Evolutionary conservation across 64 coral and sea anemone species (phyloP).

Genomic region (Pachyseris speciosa): DNA sequence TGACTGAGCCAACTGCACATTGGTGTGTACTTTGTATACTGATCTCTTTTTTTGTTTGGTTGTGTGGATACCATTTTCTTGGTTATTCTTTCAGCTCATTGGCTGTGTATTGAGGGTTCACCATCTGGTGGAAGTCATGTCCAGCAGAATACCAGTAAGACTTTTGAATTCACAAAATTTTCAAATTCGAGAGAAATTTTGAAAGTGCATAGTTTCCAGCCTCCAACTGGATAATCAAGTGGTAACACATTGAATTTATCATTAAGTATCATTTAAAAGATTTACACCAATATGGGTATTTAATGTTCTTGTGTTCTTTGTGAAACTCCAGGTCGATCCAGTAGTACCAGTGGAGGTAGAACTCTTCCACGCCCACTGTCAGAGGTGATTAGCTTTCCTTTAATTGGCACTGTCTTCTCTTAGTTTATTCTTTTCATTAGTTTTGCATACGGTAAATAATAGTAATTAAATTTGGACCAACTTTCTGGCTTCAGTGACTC

Average conservation of each 20-base stretch:
- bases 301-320: neutral
- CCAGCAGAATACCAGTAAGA: neutral
- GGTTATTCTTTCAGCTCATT: constrained; percentile 58
- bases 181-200: neutral
- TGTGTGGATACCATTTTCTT: neutral
- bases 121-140: constrained; percentile 19
- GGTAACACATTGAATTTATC: too few species aligned
- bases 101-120: constrained; percentile 79
- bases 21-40: neutral
- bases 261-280: neutral
- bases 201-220: neutral
- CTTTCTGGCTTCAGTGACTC: too few species aligned
- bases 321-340: neutral
- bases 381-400: constrained; percentile 5
- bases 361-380: constrained; percentile 1
- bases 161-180: neutral
- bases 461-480: too few species aligned
- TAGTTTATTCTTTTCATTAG: too few species aligned
- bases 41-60: neutral
- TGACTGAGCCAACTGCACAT: too few species aligned
- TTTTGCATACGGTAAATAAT: too few species aligned
- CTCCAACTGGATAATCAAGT: neutral
- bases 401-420: neutral
- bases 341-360: constrained; percentile 15
- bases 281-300: neutral